These are phyloP conservation scores for Recurvirostra avosetta DNA, from an alignment of 2,113 vertebrate species.

Conservation along the genomic window DNA sequence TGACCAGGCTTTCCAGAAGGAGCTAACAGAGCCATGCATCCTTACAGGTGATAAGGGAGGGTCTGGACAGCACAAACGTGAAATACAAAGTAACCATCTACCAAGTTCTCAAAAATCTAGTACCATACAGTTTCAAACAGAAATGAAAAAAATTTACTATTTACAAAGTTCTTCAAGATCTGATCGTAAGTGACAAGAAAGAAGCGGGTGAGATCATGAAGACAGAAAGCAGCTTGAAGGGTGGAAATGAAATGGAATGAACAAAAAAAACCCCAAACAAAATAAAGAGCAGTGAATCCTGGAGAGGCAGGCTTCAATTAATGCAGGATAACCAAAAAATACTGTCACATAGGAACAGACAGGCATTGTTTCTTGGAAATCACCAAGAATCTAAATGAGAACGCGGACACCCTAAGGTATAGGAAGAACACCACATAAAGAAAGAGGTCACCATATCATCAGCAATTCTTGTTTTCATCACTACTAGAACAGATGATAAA, in stretches of 20 bases:
- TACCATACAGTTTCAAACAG: background rate
- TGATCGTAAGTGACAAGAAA: background rate
- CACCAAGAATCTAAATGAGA: background rate
- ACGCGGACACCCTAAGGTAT: accelerated
- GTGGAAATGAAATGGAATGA: background rate
- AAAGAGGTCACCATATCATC: background rate
- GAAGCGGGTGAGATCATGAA: background rate
- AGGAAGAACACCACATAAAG: background rate
- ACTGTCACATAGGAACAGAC: background rate
- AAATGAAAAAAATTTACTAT: background rate
- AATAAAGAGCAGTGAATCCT: background rate
- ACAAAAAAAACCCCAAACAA: background rate
- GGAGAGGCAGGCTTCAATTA: background rate
- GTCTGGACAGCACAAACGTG: background rate
- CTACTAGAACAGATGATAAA: background rate
- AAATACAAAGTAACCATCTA: background rate
- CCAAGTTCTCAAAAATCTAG: background rate
- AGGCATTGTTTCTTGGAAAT: background rate
- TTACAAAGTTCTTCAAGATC: background rate
- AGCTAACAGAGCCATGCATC: background rate
- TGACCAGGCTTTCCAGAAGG: background rate
- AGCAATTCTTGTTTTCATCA: background rate
- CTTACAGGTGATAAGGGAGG: background rate
- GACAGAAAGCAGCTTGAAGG: background rate
- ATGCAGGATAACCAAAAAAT: background rate